Evolutionary conservation across 2,113 vertebrate species (phyloP).

Genomic region (Sinocyclocheilus maitianheensis): DNA sequence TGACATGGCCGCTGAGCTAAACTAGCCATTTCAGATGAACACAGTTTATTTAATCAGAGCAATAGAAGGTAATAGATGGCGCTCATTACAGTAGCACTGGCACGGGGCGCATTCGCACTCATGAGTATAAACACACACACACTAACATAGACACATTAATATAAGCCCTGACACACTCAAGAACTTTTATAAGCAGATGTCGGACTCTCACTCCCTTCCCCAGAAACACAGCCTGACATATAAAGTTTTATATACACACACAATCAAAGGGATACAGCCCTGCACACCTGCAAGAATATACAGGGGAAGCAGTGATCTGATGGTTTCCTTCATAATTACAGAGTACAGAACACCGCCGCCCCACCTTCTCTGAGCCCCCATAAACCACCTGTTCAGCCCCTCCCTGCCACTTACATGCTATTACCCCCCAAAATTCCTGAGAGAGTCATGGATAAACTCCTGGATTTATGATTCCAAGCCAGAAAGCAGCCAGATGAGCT

Average conservation of each 20-base stretch:
- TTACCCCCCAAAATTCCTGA: slow-evolving; percentile 70
- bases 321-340: slow-evolving; percentile 79
- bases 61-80: slow-evolving; percentile 46
- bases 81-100: slow-evolving; percentile 50
- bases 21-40: slow-evolving; percentile 39
- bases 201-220: slow-evolving; percentile 28
- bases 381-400: slow-evolving; percentile 74
- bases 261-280: slow-evolving; percentile 57
- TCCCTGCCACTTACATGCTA: slow-evolving; percentile 68
- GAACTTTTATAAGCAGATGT: slow-evolving; percentile 50
- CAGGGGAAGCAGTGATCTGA: slow-evolving; percentile 73
- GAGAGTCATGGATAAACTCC: slow-evolving; percentile 71
- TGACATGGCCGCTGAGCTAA: slow-evolving; percentile 13
- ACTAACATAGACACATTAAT: slow-evolving; percentile 47
- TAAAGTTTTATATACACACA: slow-evolving; percentile 63
- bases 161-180: slow-evolving; percentile 45
- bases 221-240: slow-evolving; percentile 29
- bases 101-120: slow-evolving; percentile 40
- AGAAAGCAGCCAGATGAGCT: not conserved
- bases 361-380: slow-evolving; percentile 47
- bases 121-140: slow-evolving; percentile 33
- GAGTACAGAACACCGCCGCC: slow-evolving; percentile 60
- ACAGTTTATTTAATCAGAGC: slow-evolving; percentile 50
- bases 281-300: slow-evolving; percentile 79
- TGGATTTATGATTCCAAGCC: slow-evolving; percentile 66